Base-by-base conservation (phyloP, 2,113 vertebrate genomes). In the Numida meleagris region DNA sequence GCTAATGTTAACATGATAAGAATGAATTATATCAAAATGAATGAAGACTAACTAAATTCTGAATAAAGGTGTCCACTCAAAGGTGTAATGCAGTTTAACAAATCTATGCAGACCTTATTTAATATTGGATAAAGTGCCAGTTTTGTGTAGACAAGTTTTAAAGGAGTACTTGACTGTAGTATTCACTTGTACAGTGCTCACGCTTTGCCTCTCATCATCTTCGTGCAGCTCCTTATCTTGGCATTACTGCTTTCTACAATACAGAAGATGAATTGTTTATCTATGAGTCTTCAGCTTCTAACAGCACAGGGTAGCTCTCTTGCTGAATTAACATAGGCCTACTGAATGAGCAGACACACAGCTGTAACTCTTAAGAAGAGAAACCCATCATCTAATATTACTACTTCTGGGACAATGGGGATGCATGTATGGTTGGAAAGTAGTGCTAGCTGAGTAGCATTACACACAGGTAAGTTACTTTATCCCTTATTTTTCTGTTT, bases 1-100 rank as follows among this genome's bases (percentile, higher is more conserved):
- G 71, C 48, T 73, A n/a, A 79, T 82, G 85, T 84, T 86, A 95
- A 95, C 65, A 34, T 51, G 85, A 62, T 79, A 91, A 85, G 78
- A 82, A 82, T 68, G 27, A 94, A 70, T 73, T 62, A 17, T 88
- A 87, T 76, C 62, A 73, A 85, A 79, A 12, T 2, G 4, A 79
- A 43, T 7, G 4, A 82, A 89, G 48, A 40, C 62, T 78, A 86
- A 82, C 73, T 87, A 40, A 68, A 76, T 85, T 91, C 53, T 2
- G 0, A 84, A 76, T 66, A 31, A 34, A 86, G 71, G 19, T 15
- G 6, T 84, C 74, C 38, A 90, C 61, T 46, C 25, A 68, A 78
- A 94, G 51, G 23, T 72, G 70, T 66, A 58, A 57, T 27, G 21
- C 24, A 73, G 55, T 61, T 82, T 61, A 85, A 89, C 18, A 87